A percentile compares a stretch with the other conserved stretches of the same genome.
Evolutionary conservation across 2,888 invertebrate species (phyloP).

Genomic region (Protophormia terraenovae): DNA sequence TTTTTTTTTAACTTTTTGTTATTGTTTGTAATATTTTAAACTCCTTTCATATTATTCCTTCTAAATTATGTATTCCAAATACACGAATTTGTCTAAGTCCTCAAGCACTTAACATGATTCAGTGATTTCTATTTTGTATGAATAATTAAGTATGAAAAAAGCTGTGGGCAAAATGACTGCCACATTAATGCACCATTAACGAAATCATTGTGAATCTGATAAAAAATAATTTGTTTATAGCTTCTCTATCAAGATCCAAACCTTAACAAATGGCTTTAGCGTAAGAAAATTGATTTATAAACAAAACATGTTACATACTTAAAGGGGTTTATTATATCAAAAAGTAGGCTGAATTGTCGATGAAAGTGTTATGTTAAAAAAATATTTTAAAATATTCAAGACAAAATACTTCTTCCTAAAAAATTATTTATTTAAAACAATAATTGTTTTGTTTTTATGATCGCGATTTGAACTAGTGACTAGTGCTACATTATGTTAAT

Average conservation of each 20-base stretch:
- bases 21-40: not conserved
- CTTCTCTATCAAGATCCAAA: not conserved
- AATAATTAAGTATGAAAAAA: conserved; percentile 23
- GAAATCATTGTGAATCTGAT: not conserved
- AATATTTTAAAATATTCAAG: too few relatives aligned
- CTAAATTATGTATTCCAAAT: conserved; percentile 18
- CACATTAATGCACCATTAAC: not conserved
- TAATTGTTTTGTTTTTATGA: too few relatives aligned
- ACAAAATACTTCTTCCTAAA: too few relatives aligned
- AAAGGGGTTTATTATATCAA: not conserved
- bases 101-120: not conserved
- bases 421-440: too few relatives aligned
- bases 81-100: conserved; percentile 21
- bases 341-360: not conserved
- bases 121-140: conserved; percentile 41
- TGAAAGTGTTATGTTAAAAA: not conserved
- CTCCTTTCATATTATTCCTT: conserved; percentile 6
- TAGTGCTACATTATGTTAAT: not conserved
- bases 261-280: not conserved
- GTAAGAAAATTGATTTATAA: not conserved
- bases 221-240: not conserved
- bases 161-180: not conserved
- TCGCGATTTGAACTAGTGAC: too few relatives aligned
- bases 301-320: not conserved
- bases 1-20: too few relatives aligned